Conservation (phyloP, 2,888 invertebrate species). For the Drosophila austrosaltans region DNA sequence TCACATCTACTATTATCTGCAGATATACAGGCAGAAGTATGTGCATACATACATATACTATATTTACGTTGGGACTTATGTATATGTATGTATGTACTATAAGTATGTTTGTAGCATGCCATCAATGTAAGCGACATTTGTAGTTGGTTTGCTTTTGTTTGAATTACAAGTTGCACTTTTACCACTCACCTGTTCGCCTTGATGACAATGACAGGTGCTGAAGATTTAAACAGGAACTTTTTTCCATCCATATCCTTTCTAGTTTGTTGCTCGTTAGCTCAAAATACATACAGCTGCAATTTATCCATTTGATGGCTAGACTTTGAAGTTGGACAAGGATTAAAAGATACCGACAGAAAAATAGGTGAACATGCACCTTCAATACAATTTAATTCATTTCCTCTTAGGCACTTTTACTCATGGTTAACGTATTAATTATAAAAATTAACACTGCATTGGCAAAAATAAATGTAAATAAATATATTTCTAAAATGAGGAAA, state of each 20-base stretch:
- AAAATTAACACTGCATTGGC: too few relatives aligned
- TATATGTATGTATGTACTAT: not conserved
- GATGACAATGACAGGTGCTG: conserved; percentile 26
- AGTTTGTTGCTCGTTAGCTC: conserved; percentile 57
- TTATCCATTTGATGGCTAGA: conserved; percentile 5
- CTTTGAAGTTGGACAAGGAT: conserved; percentile 49
- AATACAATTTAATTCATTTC: not conserved
- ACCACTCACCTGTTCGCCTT: conserved; percentile 28
- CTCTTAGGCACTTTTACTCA: too few relatives aligned
- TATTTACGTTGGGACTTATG: conserved; percentile 2
- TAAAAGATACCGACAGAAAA: not conserved
- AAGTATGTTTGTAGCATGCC: not conserved
- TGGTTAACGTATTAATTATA: too few relatives aligned
- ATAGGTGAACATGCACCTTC: conserved; percentile 7
- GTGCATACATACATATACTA: not conserved
- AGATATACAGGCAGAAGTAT: not conserved
- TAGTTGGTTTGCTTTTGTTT: conserved; percentile 43
- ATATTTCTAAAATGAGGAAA: too few relatives aligned
- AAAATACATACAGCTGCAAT: conserved; percentile 10
- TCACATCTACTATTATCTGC: not conserved
- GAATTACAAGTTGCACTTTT: conserved; percentile 58
- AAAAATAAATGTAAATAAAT: too few relatives aligned
- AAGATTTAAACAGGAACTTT: conserved; percentile 9
- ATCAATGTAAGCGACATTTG: conserved; percentile 31
- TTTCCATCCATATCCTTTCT: conserved; percentile 37